phyloP scores from a whole-genome alignment of 2,888 invertebrate genomes.

The Tipula helvola region DNA sequence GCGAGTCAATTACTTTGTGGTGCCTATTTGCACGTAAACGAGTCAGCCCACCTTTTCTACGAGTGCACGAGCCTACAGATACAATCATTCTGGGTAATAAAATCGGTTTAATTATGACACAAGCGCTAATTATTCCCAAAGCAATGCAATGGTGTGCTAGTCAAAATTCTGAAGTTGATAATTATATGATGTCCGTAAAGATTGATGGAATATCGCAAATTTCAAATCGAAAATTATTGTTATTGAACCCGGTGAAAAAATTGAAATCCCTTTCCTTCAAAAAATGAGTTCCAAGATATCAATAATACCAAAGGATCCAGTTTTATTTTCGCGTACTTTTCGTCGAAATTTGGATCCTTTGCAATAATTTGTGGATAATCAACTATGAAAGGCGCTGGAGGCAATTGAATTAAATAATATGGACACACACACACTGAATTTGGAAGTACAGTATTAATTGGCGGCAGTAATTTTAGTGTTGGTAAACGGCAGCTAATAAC shows the following conservation, averaged over 20 bases:
- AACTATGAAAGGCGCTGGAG: constrained; percentile 58
- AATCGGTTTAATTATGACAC: constrained; percentile 42
- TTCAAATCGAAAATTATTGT: constrained; percentile 34
- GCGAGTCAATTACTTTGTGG: no score
- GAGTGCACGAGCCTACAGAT: no score
- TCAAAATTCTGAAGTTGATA: constrained; percentile 57
- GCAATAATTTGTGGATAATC: constrained; percentile 51
- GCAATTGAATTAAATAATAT: constrained; percentile 52
- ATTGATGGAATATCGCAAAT: constrained; percentile 49
- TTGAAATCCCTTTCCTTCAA: constrained; percentile 48
- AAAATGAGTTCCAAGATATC: constrained; percentile 47
- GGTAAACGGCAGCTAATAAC: constrained; percentile 60
- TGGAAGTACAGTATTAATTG: constrained; percentile 40
- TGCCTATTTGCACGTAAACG: no score
- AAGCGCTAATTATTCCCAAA: constrained; percentile 38
- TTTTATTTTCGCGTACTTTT: constrained; percentile 40
- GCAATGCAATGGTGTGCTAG: constrained; percentile 58
- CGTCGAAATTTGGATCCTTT: constrained; percentile 62
- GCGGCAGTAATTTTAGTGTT: constrained; percentile 47
- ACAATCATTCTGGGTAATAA: constrained; percentile 30
- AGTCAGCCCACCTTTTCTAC: no score
- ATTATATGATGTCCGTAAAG: constrained; percentile 59
- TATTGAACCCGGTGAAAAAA: constrained; percentile 42
- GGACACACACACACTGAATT: constrained; percentile 37
- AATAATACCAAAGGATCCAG: constrained; percentile 46